These are phyloP conservation scores for Bos indicus DNA, from an alignment of 2,113 vertebrate genomes.

Conservation along the genomic window DNA sequence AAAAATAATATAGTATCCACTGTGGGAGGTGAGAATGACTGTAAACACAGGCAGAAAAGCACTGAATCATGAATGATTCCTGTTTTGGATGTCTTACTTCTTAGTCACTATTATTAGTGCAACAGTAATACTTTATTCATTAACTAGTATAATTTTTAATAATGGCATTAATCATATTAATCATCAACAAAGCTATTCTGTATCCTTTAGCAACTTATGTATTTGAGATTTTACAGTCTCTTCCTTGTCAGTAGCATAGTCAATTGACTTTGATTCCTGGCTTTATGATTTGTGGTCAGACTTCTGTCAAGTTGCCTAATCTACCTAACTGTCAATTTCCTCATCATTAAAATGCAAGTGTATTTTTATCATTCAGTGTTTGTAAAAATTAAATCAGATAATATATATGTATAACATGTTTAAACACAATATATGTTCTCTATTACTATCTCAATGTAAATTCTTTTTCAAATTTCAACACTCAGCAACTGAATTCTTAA, in stretches of 20 bases:
- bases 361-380: neutral
- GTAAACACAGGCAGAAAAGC: neutral
- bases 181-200: neutral
- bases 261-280: neutral
- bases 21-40: neutral
- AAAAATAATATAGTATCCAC: neutral
- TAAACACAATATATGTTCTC: neutral
- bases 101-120: neutral
- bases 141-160: neutral
- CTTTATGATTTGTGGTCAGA: neutral
- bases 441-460: neutral
- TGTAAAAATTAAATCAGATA: constrained; percentile 11
- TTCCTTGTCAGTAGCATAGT: neutral
- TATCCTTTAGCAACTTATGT: neutral
- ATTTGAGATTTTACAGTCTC: neutral
- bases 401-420: neutral
- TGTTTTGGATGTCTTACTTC: neutral
- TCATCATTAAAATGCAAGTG: neutral
- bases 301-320: neutral
- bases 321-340: neutral
- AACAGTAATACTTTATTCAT: neutral
- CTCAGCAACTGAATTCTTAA: neutral
- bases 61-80: neutral
- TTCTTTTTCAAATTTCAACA: neutral
- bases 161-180: neutral